Percentiles rank a stretch among this genome's conserved stretches.
Evolutionary conservation across 2,888 invertebrate species (phyloP).

Genomic region (Hirtodrosophila cameraria): DNA sequence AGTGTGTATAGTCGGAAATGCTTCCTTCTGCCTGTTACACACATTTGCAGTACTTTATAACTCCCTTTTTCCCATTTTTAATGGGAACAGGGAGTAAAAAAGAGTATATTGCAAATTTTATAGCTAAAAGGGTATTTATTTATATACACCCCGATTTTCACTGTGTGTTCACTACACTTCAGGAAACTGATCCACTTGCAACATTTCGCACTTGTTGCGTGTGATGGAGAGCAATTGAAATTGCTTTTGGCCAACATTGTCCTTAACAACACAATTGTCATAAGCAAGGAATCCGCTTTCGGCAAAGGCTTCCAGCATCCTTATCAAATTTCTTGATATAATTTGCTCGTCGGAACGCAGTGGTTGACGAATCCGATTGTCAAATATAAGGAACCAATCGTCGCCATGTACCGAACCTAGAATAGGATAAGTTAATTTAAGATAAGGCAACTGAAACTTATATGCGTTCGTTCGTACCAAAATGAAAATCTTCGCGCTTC

Average conservation of each 20-base stretch:
- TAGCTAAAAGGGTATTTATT: too few relatives aligned
- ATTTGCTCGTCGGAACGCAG: constrained; percentile 46
- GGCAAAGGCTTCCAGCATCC: constrained; percentile 70
- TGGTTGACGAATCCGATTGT: background rate
- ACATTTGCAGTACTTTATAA: too few relatives aligned
- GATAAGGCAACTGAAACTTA: background rate
- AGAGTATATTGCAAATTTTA: too few relatives aligned
- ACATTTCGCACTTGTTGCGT: constrained; percentile 47
- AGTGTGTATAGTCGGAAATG: too few relatives aligned
- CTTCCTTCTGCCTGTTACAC: too few relatives aligned
- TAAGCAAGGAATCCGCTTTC: constrained; percentile 41
- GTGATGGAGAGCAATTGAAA: constrained; percentile 62
- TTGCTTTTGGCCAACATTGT: constrained; percentile 53
- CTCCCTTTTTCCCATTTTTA: too few relatives aligned
- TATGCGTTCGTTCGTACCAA: constrained; percentile 84
- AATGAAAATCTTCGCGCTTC: constrained; percentile 82
- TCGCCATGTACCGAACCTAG: constrained; percentile 76
- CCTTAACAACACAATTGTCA: constrained; percentile 56
- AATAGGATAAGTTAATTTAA: background rate
- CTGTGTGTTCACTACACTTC: too few relatives aligned
- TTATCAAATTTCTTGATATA: constrained; percentile 62
- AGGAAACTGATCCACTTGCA: constrained; percentile 2
- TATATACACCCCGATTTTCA: too few relatives aligned
- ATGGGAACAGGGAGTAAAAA: too few relatives aligned
- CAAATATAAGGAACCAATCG: constrained; percentile 72